phyloP scores from a whole-genome alignment of 2,888 invertebrate species.

The Harpalus rufipes region DNA sequence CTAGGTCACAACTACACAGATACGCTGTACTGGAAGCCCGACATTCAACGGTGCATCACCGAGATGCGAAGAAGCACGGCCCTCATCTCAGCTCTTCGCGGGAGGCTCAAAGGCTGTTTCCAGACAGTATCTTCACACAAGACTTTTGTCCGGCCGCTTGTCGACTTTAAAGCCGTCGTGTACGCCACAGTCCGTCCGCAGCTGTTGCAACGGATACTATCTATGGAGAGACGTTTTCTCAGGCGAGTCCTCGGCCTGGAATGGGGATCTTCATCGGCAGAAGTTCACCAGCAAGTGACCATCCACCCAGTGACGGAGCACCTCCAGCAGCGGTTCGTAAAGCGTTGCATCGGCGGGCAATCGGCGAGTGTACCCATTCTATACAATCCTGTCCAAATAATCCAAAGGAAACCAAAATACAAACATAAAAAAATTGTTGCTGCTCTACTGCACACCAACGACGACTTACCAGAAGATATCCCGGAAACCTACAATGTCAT shows the following conservation, averaged over 20 bases:
- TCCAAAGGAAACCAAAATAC: background rate
- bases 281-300: constrained; percentile 4
- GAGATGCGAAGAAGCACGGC: background rate
- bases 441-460: background rate
- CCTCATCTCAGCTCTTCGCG: constrained; percentile 7
- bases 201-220: background rate
- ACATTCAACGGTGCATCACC: background rate
- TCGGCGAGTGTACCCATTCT: background rate
- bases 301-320: constrained; percentile 23
- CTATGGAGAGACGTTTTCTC: constrained; percentile 11
- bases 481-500: background rate
- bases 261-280: background rate
- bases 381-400: too few species aligned
- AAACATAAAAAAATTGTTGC: background rate
- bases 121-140: background rate
- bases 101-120: constrained; percentile 18
- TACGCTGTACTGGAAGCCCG: background rate
- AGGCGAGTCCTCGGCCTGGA: background rate
- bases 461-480: background rate
- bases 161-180: constrained; percentile 19
- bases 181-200: constrained; percentile 4
- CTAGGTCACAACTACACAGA: background rate
- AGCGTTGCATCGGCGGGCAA: background rate
- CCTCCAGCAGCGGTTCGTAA: constrained; percentile 25
- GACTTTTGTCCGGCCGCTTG: constrained; percentile 24